phyloP scores from a whole-genome alignment of 92 coral and sea anemone species.

The Zoanthus sansibaricus region DNA sequence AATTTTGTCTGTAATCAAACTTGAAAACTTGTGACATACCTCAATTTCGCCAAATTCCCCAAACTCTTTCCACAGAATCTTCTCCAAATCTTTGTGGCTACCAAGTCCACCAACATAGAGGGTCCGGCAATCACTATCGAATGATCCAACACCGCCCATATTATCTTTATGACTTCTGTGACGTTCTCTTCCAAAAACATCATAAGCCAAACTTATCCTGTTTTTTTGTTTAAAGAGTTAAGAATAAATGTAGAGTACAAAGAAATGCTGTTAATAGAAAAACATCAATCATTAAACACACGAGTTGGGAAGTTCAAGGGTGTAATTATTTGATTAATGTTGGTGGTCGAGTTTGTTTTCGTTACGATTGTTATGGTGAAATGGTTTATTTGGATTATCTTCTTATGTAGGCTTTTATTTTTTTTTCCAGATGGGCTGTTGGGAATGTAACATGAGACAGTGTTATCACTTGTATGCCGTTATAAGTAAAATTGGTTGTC shows the following conservation, averaged over 20 bases:
- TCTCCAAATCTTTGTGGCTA: slow-evolving; percentile 73
- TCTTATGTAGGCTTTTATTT: too few relatives aligned
- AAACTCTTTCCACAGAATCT: slow-evolving; percentile 90
- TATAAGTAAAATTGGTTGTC: too few relatives aligned
- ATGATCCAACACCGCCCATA: slow-evolving; percentile 97
- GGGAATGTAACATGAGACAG: too few relatives aligned
- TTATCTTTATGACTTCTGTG: slow-evolving; percentile 90
- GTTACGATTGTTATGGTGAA: too few relatives aligned
- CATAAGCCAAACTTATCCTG: slow-evolving; percentile 87
- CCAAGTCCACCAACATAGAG: slow-evolving; percentile 95
- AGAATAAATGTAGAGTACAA: background rate
- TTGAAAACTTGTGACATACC: slow-evolving; percentile 50
- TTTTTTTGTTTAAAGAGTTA: background rate
- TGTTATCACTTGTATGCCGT: too few relatives aligned
- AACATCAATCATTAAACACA: too few relatives aligned
- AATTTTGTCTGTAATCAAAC: too few relatives aligned
- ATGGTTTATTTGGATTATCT: too few relatives aligned
- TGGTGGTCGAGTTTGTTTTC: too few relatives aligned
- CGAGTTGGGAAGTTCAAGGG: too few relatives aligned
- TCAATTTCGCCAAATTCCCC: slow-evolving; percentile 99
- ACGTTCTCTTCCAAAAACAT: slow-evolving; percentile 96
- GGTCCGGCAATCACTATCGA: slow-evolving; percentile 91
- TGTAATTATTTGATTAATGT: too few relatives aligned
- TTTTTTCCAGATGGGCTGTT: too few relatives aligned
- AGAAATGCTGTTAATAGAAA: background rate